Conservation (phyloP, 2,797 vertebrate genomes). For the Oreortyx pictus region DNA sequence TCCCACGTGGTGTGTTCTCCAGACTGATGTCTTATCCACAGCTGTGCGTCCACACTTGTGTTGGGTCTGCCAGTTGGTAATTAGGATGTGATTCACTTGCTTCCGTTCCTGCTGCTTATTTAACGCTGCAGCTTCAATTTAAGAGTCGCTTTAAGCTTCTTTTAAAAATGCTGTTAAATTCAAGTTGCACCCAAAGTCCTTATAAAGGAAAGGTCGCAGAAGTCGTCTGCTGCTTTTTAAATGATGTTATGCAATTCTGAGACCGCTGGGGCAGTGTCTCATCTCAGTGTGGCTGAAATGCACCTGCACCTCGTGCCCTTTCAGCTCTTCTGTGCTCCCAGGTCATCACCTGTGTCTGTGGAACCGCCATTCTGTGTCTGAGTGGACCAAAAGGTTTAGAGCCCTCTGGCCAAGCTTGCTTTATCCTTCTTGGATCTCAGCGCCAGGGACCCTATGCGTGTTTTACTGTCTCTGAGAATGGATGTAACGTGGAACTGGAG, state of each 20-base stretch:
- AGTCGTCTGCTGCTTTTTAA: background rate
- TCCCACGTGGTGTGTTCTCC: background rate
- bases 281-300: background rate
- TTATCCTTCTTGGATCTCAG: background rate
- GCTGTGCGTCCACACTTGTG: background rate
- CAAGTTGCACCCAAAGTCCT: background rate
- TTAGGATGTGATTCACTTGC: background rate
- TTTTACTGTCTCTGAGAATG: background rate
- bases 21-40: background rate
- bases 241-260: background rate
- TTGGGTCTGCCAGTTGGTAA: background rate
- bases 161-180: background rate
- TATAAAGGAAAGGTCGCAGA: background rate
- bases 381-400: background rate
- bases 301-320: background rate
- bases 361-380: background rate
- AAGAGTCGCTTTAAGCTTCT: background rate
- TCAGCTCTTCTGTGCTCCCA: background rate
- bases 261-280: background rate
- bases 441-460: background rate
- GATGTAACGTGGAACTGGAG: background rate
- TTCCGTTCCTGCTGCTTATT: slow-evolving; percentile 12
- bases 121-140: background rate
- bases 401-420: background rate
- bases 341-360: background rate